Percentiles rank a stretch among this genome's conserved stretches.
Evolutionary conservation across 2,113 vertebrate species (phyloP).

Genomic region (Dendrocopos noguchii): DNA sequence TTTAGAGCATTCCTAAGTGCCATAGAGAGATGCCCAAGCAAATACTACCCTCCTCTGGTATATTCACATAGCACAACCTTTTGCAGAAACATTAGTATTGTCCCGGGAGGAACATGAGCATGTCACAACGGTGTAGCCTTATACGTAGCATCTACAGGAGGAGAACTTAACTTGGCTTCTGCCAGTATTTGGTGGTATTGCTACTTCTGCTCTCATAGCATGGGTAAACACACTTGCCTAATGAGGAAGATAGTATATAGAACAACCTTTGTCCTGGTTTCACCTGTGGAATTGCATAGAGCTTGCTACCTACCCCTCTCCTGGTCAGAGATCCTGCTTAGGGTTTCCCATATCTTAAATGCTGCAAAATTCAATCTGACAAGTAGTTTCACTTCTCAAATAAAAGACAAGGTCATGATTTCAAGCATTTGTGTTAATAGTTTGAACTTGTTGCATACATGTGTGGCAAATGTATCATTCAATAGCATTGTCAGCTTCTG

Average conservation of each 20-base stretch:
- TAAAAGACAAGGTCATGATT: background rate
- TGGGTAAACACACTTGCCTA: background rate
- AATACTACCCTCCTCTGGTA: constrained; percentile 70
- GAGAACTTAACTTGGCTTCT: background rate
- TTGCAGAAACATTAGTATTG: background rate
- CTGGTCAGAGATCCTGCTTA: background rate
- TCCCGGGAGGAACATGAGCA: background rate
- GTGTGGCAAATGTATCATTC: background rate
- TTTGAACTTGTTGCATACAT: background rate
- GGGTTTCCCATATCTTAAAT: background rate
- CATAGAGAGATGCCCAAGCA: constrained; percentile 50
- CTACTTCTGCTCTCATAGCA: background rate
- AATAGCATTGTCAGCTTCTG: background rate
- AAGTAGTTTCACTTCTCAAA: background rate
- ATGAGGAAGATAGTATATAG: rapidly evolving
- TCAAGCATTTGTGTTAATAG: background rate
- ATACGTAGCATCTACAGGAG: background rate
- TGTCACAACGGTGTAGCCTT: background rate
- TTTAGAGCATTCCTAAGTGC: constrained; percentile 36
- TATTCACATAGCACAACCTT: constrained; percentile 47
- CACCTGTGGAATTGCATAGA: rapidly evolving
- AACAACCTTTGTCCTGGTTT: background rate
- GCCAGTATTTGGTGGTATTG: background rate
- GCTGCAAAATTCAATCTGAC: background rate
- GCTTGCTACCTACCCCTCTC: background rate